These are phyloP conservation scores for Cataglyphis rosenhaueri DNA, from an alignment of 2,888 invertebrate genomes.

Conservation along the genomic window DNA sequence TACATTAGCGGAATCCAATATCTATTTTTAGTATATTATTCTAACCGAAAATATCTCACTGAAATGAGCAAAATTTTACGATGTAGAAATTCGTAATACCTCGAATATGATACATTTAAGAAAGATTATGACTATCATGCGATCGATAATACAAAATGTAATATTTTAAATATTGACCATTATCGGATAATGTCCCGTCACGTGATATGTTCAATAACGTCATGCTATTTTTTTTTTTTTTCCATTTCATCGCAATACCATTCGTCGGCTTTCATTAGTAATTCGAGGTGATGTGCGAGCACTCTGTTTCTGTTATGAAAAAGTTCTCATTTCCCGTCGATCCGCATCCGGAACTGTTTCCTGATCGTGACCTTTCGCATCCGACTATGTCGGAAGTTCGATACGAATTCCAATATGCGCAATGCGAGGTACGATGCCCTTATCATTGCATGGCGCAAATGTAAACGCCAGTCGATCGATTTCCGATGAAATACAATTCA, in stretches of 20 bases:
- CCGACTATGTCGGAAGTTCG: slow-evolving; percentile 9
- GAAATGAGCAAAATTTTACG: background rate
- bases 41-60: background rate
- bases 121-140: background rate
- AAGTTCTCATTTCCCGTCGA: slow-evolving; percentile 37
- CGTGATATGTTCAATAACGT: slow-evolving; percentile 20
- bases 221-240: background rate
- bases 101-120: background rate
- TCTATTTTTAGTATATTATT: background rate
- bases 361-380: slow-evolving; percentile 9
- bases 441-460: slow-evolving; percentile 22
- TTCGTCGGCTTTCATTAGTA: slow-evolving; percentile 35
- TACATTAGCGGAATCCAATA: background rate
- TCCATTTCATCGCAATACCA: background rate
- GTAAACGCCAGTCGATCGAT: slow-evolving; percentile 30
- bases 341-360: slow-evolving; percentile 19
- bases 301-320: slow-evolving; percentile 16
- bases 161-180: slow-evolving; percentile 29
- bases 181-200: slow-evolving; percentile 4
- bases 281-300: background rate
- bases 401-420: slow-evolving; percentile 12
- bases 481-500: slow-evolving; percentile 51
- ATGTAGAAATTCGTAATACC: background rate
- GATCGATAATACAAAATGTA: background rate
- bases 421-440: slow-evolving; percentile 12